phyloP scores from a whole-genome alignment of 1,140 invertebrate species.

The Ips nitidus region DNA sequence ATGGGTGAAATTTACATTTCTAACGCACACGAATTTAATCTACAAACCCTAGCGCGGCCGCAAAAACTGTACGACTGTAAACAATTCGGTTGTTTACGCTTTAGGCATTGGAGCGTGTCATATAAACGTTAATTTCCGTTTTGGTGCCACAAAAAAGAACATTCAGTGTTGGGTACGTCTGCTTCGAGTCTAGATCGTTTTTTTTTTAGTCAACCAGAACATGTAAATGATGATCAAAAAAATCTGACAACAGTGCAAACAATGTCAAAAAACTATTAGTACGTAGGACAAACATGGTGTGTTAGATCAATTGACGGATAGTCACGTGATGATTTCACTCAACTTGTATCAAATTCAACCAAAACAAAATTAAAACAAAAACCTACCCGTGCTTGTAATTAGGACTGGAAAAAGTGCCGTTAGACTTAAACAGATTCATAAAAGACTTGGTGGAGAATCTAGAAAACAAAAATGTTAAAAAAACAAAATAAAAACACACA shows the following conservation, averaged over 20 bases:
- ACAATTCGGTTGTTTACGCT: too few species aligned
- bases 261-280: not conserved
- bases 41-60: too few species aligned
- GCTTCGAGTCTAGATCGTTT: not conserved
- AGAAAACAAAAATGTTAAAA: slow-evolving; percentile 54
- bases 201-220: not conserved
- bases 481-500: slow-evolving; percentile 40
- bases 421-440: slow-evolving; percentile 63
- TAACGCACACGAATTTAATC: too few species aligned
- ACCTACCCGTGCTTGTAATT: slow-evolving; percentile 66
- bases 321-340: too few species aligned
- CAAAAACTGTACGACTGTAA: too few species aligned
- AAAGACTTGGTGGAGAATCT: slow-evolving; percentile 66
- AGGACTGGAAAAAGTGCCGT: slow-evolving; percentile 56
- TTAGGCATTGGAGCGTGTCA: too few species aligned
- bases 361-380: slow-evolving; percentile 30
- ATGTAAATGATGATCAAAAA: not conserved
- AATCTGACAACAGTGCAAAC: not conserved
- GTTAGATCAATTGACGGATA: too few species aligned
- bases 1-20: too few species aligned
- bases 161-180: too few species aligned
- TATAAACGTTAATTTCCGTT: too few species aligned
- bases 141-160: too few species aligned
- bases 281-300: too few species aligned
- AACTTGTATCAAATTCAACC: not conserved